Percentiles rank a stretch among this genome's conserved stretches.
phyloP scores from a whole-genome alignment of 2,888 invertebrate species.

The Galerucella pusilla region DNA sequence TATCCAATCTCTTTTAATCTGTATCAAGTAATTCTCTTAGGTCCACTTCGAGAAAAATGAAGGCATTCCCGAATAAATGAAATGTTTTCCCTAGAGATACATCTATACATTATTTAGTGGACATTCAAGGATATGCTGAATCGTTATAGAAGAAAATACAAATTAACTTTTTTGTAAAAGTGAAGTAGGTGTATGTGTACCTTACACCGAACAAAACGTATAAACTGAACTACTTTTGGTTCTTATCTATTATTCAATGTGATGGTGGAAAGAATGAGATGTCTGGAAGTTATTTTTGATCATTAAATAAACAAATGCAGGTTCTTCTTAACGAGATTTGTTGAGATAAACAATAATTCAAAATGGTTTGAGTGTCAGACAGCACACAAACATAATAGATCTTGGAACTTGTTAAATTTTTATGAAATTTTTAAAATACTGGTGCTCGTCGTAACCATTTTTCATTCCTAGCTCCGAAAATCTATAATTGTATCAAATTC shows the following conservation, averaged over 20 bases:
- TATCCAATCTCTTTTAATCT: constrained; percentile 66
- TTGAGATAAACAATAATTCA: background rate
- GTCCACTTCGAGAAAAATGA: constrained; percentile 65
- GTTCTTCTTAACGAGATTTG: background rate
- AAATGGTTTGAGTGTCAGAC: background rate
- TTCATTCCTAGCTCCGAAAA: no score
- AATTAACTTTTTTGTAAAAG: constrained; percentile 39
- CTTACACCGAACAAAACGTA: constrained; percentile 10
- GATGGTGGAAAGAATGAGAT: constrained; percentile 13
- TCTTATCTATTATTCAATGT: constrained; percentile 22
- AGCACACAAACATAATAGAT: no score
- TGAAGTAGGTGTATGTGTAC: constrained; percentile 22
- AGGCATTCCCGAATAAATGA: constrained; percentile 65
- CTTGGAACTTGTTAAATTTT: no score
- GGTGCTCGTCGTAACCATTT: no score
- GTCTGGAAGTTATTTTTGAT: background rate
- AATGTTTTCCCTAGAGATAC: constrained; percentile 61
- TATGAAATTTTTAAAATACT: no score
- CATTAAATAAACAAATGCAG: background rate
- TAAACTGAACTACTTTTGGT: constrained; percentile 30
- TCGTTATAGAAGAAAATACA: constrained; percentile 45
- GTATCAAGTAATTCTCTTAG: constrained; percentile 64
- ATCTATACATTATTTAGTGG: constrained; percentile 62
- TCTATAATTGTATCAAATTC: no score
- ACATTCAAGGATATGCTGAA: constrained; percentile 50